Base-by-base conservation (phyloP, 2,113 vertebrate species). In the Oryzias javanicus region DNA sequence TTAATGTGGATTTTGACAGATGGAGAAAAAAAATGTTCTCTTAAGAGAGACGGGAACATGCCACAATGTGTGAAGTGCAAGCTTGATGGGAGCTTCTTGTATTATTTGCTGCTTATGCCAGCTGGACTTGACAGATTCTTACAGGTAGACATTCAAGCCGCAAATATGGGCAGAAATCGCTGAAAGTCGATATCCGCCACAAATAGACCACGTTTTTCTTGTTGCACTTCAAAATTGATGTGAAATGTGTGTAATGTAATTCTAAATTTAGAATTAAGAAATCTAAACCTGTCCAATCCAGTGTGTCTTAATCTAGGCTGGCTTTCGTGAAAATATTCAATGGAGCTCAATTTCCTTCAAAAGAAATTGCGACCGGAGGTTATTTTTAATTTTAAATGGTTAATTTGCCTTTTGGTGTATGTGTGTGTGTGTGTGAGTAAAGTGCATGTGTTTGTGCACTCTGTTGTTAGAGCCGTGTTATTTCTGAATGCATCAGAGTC, bases 1-100 rank as follows among this genome's bases (percentile, higher is more conserved):
- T 91, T 90, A 91, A 87, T 90, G 88, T 89, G 80, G 78, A 86
- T 82, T 86, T 70, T 90, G 87, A 88, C 88, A 91, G 89, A 91
- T 91, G 89, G 91, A 90, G 81, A 60, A 57, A 78, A 83, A 89
- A 89, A 91, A 86, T 47, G 88, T 88, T 78, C 78, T 76, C 70
- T 78, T 88, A 85, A 86, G 75, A 89, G 88, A 84, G 85, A 82
- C 84, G 85, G 88, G 85, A 86, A 89, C 87, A 84, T 86, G 86
- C 79, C 89, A 89, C 84, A 86, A 90, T 88, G 89, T 91, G 90
- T 91, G 89, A 91, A 90, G 88, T 81, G 86, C 86, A 85, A 80
- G 83, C 80, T 84, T 73, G 76, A 80, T 85, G 82, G 83, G 83
- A 87, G 84, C 65, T 85, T 86, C 79, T 88, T 83, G 86, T 86